Evolutionary conservation across 2,113 vertebrate species (phyloP).

Genomic region (Charina bottae): DNA sequence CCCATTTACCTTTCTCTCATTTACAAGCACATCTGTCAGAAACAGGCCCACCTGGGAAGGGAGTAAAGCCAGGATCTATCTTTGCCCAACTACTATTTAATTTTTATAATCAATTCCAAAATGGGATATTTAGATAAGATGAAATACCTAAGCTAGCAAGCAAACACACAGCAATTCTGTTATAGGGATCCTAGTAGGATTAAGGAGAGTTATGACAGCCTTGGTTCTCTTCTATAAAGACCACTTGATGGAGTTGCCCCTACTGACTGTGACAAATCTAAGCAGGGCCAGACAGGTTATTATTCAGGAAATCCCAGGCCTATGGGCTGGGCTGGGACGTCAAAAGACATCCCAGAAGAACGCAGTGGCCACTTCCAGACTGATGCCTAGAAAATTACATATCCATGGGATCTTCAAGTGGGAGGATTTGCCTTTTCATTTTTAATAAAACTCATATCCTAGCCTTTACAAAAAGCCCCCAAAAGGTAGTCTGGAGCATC

Average conservation of each 20-base stretch:
- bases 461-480: background rate
- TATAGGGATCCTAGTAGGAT: background rate
- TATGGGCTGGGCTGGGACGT: background rate
- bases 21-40: background rate
- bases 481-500: background rate
- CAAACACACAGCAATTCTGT: background rate
- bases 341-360: background rate
- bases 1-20: background rate
- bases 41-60: background rate
- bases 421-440: background rate
- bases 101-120: background rate
- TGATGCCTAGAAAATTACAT: background rate
- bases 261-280: background rate
- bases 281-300: background rate
- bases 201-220: background rate
- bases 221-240: background rate
- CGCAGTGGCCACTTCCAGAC: background rate
- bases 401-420: background rate
- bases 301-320: background rate
- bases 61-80: background rate
- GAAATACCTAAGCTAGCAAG: background rate
- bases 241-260: background rate
- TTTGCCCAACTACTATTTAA: background rate
- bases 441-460: background rate
- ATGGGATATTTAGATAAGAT: background rate